Conservation (phyloP, 2,113 vertebrate genomes). For the Beaufortia kweichowensis region DNA sequence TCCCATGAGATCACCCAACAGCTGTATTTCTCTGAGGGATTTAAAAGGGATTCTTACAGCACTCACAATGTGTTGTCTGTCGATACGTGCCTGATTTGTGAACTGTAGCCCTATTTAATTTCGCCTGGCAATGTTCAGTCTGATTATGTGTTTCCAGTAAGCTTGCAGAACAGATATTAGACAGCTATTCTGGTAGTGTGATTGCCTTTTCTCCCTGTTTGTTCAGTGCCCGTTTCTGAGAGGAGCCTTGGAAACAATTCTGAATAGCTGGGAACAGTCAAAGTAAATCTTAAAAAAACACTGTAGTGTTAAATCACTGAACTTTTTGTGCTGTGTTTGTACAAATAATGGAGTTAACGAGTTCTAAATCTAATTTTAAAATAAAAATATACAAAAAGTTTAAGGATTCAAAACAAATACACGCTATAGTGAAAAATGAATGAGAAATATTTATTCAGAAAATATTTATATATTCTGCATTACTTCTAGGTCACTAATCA, state of each 20-base stretch:
- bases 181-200: constrained; percentile 16
- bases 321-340: not conserved
- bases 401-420: not conserved
- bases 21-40: constrained; percentile 29
- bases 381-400: too few relatives aligned
- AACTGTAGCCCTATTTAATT: constrained; percentile 66
- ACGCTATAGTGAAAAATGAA: too few relatives aligned
- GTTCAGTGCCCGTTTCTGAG: not conserved
- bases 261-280: not conserved
- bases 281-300: not conserved
- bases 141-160: constrained; percentile 64
- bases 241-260: constrained; percentile 5
- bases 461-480: too few relatives aligned
- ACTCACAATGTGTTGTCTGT: constrained; percentile 58
- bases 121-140: constrained; percentile 52
- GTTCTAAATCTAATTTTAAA: too few relatives aligned
- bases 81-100: constrained; percentile 64
- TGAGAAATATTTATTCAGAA: too few relatives aligned
- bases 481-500: too few relatives aligned
- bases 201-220: constrained; percentile 34
- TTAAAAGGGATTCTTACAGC: constrained; percentile 31
- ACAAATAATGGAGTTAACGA: too few relatives aligned
- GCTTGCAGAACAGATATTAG: constrained; percentile 28
- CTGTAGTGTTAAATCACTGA: not conserved
- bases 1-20: constrained; percentile 68